Percentiles rank a stretch among this genome's conserved stretches.
Evolutionary conservation across 2,113 vertebrate genomes (phyloP).

Genomic region (Athene noctua): DNA sequence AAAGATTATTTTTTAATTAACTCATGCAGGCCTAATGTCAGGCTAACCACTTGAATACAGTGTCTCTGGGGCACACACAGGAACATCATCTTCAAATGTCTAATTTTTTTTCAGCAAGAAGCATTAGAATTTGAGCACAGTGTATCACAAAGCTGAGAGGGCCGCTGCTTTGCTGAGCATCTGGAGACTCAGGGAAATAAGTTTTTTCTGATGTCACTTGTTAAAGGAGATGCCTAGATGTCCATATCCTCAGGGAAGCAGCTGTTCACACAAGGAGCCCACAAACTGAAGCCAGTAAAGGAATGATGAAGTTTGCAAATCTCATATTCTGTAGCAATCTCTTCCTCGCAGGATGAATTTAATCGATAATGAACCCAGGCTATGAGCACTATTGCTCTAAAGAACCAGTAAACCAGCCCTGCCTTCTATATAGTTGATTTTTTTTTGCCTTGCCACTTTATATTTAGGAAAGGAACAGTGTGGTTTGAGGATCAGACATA

Average conservation of each 20-base stretch:
- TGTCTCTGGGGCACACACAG: not conserved
- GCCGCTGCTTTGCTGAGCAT: not conserved
- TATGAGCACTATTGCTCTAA: not conserved
- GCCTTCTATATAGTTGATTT: not conserved
- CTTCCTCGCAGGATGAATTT: not conserved
- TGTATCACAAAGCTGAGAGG: not conserved
- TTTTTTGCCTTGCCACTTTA: not conserved
- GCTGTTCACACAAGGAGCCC: not conserved
- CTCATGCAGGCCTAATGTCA: not conserved
- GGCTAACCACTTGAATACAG: not conserved
- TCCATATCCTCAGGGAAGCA: not conserved
- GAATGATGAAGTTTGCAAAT: not conserved
- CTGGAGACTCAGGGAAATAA: not conserved
- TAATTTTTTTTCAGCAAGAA: not conserved
- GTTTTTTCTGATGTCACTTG: not conserved
- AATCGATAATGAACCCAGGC: not conserved
- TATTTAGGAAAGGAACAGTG: not conserved
- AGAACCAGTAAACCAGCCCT: not conserved
- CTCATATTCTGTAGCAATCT: not conserved
- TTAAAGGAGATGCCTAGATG: not conserved
- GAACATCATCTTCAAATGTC: not conserved
- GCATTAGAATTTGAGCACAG: not conserved
- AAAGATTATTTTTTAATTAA: constrained; percentile 23
- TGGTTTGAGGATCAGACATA: not conserved
- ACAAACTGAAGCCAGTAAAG: not conserved